Percentiles rank a stretch among this genome's conserved stretches.
Evolutionary conservation across 2,113 vertebrate species (phyloP).

Genomic region (Tonatia bakeri): DNA sequence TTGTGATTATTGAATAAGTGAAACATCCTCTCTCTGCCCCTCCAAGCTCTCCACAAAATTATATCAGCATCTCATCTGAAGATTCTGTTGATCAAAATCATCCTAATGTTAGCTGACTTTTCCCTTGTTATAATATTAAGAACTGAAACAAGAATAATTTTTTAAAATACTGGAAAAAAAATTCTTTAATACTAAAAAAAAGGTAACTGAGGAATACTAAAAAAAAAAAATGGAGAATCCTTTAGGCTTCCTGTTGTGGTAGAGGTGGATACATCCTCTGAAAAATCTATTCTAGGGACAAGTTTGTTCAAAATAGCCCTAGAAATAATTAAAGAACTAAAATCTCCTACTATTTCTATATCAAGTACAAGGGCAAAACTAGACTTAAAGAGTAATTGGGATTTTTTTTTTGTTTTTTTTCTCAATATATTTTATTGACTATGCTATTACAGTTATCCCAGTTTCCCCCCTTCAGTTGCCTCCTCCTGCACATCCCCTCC

Average conservation of each 20-base stretch:
- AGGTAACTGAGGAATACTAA: not conserved
- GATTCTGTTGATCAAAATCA: not conserved
- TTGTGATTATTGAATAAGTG: not conserved
- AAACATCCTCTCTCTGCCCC: not conserved
- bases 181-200: not conserved
- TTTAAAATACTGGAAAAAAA: not conserved
- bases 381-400: not conserved
- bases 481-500: no score
- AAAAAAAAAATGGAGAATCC: not conserved
- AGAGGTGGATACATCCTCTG: not conserved
- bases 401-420: no score
- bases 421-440: no score
- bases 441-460: no score
- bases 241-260: not conserved
- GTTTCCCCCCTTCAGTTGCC: no score
- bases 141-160: not conserved
- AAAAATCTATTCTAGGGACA: not conserved
- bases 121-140: not conserved
- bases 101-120: not conserved
- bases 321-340: not conserved
- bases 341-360: not conserved
- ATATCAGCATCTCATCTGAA: not conserved
- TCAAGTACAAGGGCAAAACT: not conserved
- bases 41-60: not conserved
- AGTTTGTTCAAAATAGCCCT: not conserved